These are phyloP conservation scores for Sylvia borin DNA, from an alignment of 2,797 vertebrate species.

Conservation along the genomic window DNA sequence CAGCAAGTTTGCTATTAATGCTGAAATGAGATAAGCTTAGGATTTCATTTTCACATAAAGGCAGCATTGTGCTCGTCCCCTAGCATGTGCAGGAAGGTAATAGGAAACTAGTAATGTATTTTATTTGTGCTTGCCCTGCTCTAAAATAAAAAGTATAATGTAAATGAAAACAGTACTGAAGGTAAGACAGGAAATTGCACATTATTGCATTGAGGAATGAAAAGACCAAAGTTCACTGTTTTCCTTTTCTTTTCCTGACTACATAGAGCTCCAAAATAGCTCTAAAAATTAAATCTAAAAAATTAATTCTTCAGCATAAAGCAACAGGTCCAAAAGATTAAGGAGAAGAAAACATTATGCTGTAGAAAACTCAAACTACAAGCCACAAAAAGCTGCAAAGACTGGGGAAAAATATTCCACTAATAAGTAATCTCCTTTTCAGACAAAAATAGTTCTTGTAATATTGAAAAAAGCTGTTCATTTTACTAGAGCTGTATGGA, in stretches of 20 bases:
- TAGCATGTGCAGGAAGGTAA: constrained; percentile 5
- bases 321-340: not conserved
- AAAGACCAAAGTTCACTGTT: not conserved
- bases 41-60: constrained; percentile 1
- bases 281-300: not conserved
- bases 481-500: not conserved
- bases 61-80: constrained; percentile 7
- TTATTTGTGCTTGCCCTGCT: constrained; percentile 6
- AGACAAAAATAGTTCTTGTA: not conserved
- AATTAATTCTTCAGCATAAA: not conserved
- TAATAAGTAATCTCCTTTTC: not conserved
- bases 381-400: not conserved
- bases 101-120: constrained; percentile 25
- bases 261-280: not conserved
- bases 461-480: not conserved
- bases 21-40: constrained; percentile 12
- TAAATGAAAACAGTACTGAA: constrained; percentile 34
- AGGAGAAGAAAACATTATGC: not conserved
- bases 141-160: constrained; percentile 42
- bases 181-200: not conserved
- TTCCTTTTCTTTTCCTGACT: not conserved
- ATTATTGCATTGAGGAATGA: not conserved
- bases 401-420: not conserved
- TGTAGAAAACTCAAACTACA: not conserved
- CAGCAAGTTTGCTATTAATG: constrained; percentile 26